Evolutionary conservation across 2,888 invertebrate genomes (phyloP), one percentile per base, ranked within the genome.

Genomic region (Caenorhabditis sp.): DNA sequence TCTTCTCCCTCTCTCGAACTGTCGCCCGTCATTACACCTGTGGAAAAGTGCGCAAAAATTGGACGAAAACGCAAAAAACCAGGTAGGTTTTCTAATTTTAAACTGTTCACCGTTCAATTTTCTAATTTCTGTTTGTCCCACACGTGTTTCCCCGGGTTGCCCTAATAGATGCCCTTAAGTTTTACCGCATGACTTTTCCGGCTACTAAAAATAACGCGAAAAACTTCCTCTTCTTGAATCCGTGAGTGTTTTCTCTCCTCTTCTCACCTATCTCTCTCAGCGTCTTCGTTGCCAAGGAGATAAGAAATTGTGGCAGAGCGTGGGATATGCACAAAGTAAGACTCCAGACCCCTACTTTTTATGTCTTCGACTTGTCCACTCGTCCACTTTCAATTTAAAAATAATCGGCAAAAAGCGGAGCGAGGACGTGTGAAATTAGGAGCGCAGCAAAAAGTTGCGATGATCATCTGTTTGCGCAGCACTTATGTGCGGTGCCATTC

Each of bases 41-140:
- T 53, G 22, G 40, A 28, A 60, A 71, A 18, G 28, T 40, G 26
- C 24, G 44, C 40, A 40, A 55, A 44, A 47, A 62, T 71, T 62
- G 60, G 55, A 20, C 62, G 71, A 40, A 72, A 64, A 60, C 67
- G 67, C 47, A 61, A 76, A 76, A 76, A 76, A 67, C 13, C 53
- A 44, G 60, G 76, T 76, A 62, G 24, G 24, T 15, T 40, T 56
- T 62, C 26, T 56, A 53, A 15, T 53, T 53, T 53, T 18, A 4
- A 47, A 47, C 3, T 3, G 2, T 47, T 47, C n/a, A n/a, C n/a
- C 20, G 4, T 18, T n/a, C 47, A 18, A 18, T n/a, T 53, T n/a
- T 53, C 15, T 5, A 24, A 37, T 9, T 32, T 4, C 9, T 32
- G 32, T 9, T 32, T 32, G 32, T n/a, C n/a, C n/a, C n/a, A n/a